Evolutionary conservation across 92 coral and sea anemone genomes (phyloP).

Genomic region (Actinostola sp.): DNA sequence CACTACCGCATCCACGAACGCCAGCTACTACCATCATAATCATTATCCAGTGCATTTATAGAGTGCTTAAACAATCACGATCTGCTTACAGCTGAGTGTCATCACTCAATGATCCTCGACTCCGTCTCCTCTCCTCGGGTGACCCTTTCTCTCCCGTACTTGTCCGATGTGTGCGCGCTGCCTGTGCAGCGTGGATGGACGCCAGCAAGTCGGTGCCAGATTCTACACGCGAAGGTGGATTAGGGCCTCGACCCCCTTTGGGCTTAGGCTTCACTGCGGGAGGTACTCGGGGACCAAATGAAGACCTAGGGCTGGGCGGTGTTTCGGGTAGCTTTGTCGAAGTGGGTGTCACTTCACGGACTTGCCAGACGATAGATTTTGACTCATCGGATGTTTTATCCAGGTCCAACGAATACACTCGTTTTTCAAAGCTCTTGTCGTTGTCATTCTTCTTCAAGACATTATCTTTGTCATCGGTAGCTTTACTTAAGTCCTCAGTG

Average conservation of each 20-base stretch:
- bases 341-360: conserved; percentile 45
- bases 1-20: too few species aligned
- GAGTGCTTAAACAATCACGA: background rate
- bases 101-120: conserved; percentile 59
- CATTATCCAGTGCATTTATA: background rate
- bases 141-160: conserved; percentile 44
- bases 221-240: conserved; percentile 66
- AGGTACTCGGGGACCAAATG: conserved; percentile 60
- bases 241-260: conserved; percentile 48
- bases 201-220: conserved; percentile 70
- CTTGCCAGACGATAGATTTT: conserved; percentile 55
- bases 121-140: conserved; percentile 40
- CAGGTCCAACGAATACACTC: conserved; percentile 36
- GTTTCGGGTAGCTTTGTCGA: conserved; percentile 38
- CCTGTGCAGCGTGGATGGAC: conserved; percentile 83
- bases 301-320: conserved; percentile 62
- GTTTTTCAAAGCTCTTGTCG: conserved; percentile 38
- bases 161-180: conserved; percentile 70
- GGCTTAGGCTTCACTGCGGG: conserved; percentile 95
- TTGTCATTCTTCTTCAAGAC: conserved; percentile 18
- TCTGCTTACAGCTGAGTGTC: conserved; percentile 62
- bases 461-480: conserved; percentile 27
- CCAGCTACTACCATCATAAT: too few species aligned
- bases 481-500: conserved; percentile 26
- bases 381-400: conserved; percentile 49